Conservation (phyloP, 2,888 invertebrate genomes). For the Theretra japonica region DNA sequence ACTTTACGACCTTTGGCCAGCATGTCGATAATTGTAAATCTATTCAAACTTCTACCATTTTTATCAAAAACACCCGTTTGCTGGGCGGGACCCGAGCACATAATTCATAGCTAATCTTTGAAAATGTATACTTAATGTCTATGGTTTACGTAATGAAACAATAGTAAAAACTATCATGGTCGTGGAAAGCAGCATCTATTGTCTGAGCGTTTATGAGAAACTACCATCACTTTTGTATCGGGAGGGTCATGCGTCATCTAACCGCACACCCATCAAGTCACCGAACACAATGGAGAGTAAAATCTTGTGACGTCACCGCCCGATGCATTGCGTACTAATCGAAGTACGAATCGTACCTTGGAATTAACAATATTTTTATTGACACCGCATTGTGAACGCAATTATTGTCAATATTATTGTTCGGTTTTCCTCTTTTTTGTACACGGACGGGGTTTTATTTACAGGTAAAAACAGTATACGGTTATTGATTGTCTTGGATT, state of each 20-base stretch:
- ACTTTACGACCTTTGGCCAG: too few relatives aligned
- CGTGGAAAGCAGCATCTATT: neutral
- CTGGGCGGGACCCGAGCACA: too few relatives aligned
- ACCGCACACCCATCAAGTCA: neutral
- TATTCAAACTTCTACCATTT: too few relatives aligned
- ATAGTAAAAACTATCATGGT: too few relatives aligned
- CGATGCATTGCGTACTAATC: neutral
- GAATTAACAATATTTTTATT: constrained; percentile 6
- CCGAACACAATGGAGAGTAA: constrained; percentile 1
- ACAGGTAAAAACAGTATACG: neutral
- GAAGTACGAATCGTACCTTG: neutral
- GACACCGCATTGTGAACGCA: neutral
- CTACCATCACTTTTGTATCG: too few relatives aligned
- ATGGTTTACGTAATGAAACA: too few relatives aligned
- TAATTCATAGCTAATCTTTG: too few relatives aligned
- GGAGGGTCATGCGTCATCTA: neutral
- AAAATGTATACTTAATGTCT: too few relatives aligned
- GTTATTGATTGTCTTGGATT: neutral
- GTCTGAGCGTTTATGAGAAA: neutral
- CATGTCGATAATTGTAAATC: too few relatives aligned
- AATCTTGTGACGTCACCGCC: neutral
- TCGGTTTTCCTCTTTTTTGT: neutral
- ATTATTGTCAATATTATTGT: constrained; percentile 16
- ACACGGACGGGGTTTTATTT: neutral
- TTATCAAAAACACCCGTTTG: too few relatives aligned